Evolutionary conservation across 2,113 vertebrate species (phyloP).

Genomic region (Dasyurus viverrinus): DNA sequence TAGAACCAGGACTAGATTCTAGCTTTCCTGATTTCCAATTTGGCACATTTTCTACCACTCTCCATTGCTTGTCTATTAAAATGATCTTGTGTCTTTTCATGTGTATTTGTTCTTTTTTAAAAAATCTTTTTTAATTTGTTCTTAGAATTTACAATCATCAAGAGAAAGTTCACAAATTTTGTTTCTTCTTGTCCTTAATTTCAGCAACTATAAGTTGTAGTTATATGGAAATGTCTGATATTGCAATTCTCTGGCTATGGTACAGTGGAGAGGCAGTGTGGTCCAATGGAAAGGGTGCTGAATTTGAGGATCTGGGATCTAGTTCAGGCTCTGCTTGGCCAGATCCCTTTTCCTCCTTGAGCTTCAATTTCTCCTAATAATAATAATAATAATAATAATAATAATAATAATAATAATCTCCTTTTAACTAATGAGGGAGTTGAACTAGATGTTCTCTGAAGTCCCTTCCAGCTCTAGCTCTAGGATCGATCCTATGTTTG

Average conservation of each 20-base stretch:
- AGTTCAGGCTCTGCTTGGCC: not conserved
- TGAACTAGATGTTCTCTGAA: no score
- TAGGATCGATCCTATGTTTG: not conserved
- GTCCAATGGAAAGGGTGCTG: not conserved
- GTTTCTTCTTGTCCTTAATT: not conserved
- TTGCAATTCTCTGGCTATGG: not conserved
- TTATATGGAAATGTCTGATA: not conserved
- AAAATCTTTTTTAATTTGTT: no score
- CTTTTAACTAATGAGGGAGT: no score
- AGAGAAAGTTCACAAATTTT: not conserved
- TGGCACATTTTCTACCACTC: not conserved
- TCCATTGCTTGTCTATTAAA: not conserved
- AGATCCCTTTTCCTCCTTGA: no score
- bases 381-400: no score
- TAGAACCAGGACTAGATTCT: conserved; percentile 12
- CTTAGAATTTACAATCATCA: not conserved
- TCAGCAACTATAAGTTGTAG: not conserved
- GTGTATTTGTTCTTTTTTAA: not conserved
- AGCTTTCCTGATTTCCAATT: not conserved
- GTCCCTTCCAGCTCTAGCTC: no score
- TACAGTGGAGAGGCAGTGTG: not conserved
- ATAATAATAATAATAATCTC: no score
- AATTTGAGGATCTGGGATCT: not conserved
- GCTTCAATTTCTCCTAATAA: no score
- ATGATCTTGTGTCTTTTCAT: not conserved